Base-by-base conservation (phyloP, 2,113 vertebrate genomes). In the Balaenoptera acutorostrata region DNA sequence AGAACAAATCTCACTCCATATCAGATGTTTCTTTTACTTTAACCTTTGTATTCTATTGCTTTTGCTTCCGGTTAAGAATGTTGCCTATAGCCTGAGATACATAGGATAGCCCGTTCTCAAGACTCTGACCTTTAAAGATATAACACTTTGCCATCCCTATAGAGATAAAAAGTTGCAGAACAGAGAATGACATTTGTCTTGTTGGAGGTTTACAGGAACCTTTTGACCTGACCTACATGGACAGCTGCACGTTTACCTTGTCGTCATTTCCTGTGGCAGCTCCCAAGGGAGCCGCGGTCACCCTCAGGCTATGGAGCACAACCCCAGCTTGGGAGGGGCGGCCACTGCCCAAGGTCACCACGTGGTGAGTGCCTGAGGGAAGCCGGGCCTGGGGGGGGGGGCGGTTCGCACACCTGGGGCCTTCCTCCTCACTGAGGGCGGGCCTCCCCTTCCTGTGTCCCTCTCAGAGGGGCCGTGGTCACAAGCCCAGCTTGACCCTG, bases 311-410 rank as follows among this genome's bases (percentile, higher is more conserved):
- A 11, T 69, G 25, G 80, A 44, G n/a, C 7, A n/a, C 13, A 52
- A 4, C 52, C 23, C 39, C 1, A 6, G 14, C 72, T 72, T 21
- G 11, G 27, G 39, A 81, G 6, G 33, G 49, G 13, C 80, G 18
- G 46, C n/a, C 27, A 11, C 39, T 8, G 64, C 57, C 64, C 20
- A 39, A 4, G 36, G 33, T 29, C 77, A 61, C 57, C 20, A 20
- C 7, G 4, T 4, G 12, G 39, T 49, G 21, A 68, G 59, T 6
- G 27, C 27, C 21, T 1, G 2, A 36, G 2, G 5, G 3, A 85
- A 25, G 44, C 63, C 72, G 10, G 69, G 5, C n/a, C 13, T 44
- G 63, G 44, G 2, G 27, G 8, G 13, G 49, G 14, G 15, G 14
- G 49, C 52, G 15, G 52, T 44, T n/a, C 91, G 11, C 23, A 6